Evolutionary conservation across 2,113 vertebrate genomes (phyloP).

Genomic region (Scomber japonicus): DNA sequence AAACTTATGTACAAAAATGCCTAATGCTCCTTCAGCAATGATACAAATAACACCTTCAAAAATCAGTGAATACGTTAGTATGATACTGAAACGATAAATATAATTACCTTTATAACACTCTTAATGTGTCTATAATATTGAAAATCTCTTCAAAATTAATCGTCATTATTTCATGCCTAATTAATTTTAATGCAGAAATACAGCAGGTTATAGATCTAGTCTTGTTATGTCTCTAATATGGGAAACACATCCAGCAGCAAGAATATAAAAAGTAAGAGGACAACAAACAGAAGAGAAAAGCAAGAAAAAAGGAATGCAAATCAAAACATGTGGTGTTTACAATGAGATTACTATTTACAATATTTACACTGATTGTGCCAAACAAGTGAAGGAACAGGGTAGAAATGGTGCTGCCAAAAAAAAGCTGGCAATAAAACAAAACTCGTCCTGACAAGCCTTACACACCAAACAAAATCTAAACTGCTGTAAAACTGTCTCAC

Average conservation of each 20-base stretch:
- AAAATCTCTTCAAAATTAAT: background rate
- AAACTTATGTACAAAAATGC: constrained; percentile 3
- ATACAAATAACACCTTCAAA: background rate
- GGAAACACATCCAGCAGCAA: no score
- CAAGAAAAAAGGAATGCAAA: background rate
- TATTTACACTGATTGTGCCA: background rate
- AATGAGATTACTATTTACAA: background rate
- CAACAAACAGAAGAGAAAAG: background rate
- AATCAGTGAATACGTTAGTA: background rate
- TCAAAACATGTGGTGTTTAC: background rate
- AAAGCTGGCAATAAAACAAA: background rate
- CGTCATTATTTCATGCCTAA: no score
- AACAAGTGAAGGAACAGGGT: background rate
- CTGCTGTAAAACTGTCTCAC: no score
- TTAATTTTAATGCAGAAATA: no score
- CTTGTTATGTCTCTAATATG: no score
- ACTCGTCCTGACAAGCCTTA: background rate
- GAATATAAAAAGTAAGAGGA: no score
- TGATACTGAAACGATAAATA: background rate
- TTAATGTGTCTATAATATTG: no score
- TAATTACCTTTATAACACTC: background rate
- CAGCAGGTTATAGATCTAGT: no score
- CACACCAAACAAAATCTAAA: background rate
- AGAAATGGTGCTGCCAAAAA: background rate
- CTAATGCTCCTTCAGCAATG: background rate